Evolutionary conservation across 2,797 vertebrate species (phyloP).

Genomic region (Phaenicophaeus curvirostris): DNA sequence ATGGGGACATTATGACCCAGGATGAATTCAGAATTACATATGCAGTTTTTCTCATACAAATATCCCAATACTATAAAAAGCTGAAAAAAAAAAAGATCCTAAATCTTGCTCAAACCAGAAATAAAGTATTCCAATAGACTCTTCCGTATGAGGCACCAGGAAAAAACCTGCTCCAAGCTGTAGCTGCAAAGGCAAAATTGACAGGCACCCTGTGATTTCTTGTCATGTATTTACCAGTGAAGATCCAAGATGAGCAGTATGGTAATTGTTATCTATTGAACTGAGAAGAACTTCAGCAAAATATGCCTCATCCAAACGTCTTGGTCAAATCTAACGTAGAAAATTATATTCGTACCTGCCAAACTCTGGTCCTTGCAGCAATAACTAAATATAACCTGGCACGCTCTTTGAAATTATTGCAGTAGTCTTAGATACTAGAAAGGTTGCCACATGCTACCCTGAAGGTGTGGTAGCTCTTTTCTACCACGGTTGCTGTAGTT

Average conservation of each 20-base stretch:
- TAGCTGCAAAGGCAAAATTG: neutral
- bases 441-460: neutral
- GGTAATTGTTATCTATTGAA: neutral
- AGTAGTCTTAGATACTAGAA: neutral
- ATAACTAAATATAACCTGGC: neutral
- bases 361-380: neutral
- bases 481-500: neutral
- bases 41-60: neutral
- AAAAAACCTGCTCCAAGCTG: neutral
- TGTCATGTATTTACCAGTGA: neutral
- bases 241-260: neutral
- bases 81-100: neutral
- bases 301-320: neutral
- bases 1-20: neutral
- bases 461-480: neutral
- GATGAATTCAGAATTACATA: neutral
- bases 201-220: neutral
- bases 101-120: neutral
- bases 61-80: neutral
- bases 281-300: neutral
- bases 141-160: neutral
- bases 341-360: neutral
- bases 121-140: neutral
- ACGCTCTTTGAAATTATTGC: neutral
- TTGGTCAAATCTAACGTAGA: neutral